Conservation (phyloP, 2,113 vertebrate genomes). For the Pleuronectes platessa region DNA sequence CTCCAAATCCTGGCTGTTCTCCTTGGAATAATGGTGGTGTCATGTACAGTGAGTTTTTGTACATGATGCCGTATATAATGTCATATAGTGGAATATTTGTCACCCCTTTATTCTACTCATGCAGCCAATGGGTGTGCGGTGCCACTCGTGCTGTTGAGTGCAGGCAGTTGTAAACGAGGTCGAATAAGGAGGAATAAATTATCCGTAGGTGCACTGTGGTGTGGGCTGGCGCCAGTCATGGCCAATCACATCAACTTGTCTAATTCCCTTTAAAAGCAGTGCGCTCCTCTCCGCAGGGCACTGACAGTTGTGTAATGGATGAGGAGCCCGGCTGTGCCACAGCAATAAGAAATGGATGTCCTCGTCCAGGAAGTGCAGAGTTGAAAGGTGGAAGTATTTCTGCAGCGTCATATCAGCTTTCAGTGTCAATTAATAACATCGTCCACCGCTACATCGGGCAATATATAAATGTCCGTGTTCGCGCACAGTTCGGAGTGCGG, state of each 20-base stretch:
- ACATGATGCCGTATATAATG: background rate
- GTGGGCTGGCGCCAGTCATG: conserved; percentile 13
- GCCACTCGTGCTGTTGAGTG: background rate
- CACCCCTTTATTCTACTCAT: background rate
- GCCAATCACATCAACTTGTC: conserved; percentile 34
- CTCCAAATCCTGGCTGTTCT: no score
- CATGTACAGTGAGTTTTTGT: background rate
- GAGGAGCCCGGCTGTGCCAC: conserved; percentile 24
- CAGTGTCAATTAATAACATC: conserved; percentile 23
- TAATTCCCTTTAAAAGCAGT: conserved; percentile 42
- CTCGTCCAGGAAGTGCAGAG: conserved; percentile 30
- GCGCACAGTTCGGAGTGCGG: background rate
- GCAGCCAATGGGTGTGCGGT: background rate
- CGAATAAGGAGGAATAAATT: conserved; percentile 35
- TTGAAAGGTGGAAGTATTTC: conserved; percentile 46
- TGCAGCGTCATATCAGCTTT: conserved; percentile 24
- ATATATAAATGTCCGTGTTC: background rate
- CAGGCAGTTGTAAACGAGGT: conserved; percentile 2
- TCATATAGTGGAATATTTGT: background rate
- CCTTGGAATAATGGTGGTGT: background rate
- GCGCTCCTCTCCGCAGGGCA: background rate
- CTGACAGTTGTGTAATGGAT: conserved; percentile 32
- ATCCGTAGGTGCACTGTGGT: background rate
- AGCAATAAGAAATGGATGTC: conserved; percentile 35
- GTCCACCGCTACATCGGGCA: conserved; percentile 15